Conservation (phyloP, 1,140 invertebrate species). For the Eueides isabella region DNA sequence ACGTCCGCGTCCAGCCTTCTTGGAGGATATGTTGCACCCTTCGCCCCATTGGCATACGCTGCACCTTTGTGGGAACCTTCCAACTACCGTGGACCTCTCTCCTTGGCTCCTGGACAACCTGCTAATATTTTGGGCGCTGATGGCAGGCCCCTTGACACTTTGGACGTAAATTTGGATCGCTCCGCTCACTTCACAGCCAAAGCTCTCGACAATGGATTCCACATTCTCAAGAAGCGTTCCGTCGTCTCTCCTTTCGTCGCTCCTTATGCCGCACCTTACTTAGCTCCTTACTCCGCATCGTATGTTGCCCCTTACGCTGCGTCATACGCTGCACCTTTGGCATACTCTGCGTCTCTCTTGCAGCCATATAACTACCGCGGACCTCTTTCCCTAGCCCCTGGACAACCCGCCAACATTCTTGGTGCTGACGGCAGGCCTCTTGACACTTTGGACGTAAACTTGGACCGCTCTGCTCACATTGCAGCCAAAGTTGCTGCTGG, state of each 20-base stretch:
- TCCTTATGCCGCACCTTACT: slow-evolving; percentile 44
- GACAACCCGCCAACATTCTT: slow-evolving; percentile 73
- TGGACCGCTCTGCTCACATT: slow-evolving; percentile 73
- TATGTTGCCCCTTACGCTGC: slow-evolving; percentile 21
- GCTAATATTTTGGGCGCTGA: slow-evolving; percentile 55
- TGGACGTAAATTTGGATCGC: slow-evolving; percentile 75
- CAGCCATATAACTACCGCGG: slow-evolving; percentile 65
- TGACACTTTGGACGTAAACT: slow-evolving; percentile 74
- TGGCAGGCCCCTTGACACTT: slow-evolving; percentile 72
- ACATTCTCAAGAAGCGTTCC: slow-evolving; percentile 54
- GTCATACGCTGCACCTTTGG: slow-evolving; percentile 31
- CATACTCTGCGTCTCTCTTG: slow-evolving; percentile 26
- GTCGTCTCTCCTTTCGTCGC: slow-evolving; percentile 41
- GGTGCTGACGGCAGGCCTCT: slow-evolving; percentile 72
- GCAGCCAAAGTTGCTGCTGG: slow-evolving; percentile 60
- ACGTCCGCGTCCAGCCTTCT: slow-evolving; percentile 25
- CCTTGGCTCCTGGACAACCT: slow-evolving; percentile 69
- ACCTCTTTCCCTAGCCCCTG: slow-evolving; percentile 64
- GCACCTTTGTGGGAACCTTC: slow-evolving; percentile 40
- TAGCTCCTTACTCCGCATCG: slow-evolving; percentile 31
- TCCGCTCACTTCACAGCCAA: slow-evolving; percentile 71
- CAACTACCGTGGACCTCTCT: slow-evolving; percentile 68
- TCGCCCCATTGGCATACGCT: slow-evolving; percentile 32
- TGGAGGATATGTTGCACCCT: slow-evolving; percentile 41
- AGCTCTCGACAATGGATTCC: slow-evolving; percentile 50